Evolutionary conservation across 2,113 vertebrate species (phyloP).

Genomic region (Gopherus flavomarginatus): DNA sequence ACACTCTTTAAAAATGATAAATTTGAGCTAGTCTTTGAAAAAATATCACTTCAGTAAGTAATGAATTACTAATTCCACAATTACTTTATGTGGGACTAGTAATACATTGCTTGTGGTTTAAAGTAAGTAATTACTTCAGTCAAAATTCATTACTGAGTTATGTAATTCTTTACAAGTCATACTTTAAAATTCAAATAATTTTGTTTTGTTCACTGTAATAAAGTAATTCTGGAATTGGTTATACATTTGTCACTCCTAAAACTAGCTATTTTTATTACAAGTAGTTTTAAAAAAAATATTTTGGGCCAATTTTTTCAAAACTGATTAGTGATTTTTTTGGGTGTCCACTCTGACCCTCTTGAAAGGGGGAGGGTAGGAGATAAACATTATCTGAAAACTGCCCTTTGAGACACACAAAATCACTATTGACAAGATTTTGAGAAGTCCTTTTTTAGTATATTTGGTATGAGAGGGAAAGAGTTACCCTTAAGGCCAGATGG

Average conservation of each 20-base stretch:
- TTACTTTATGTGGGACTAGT: slow-evolving; percentile 42
- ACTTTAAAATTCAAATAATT: slow-evolving; percentile 51
- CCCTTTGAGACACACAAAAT: not conserved
- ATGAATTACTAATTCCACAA: slow-evolving; percentile 59
- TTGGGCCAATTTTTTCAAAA: not conserved
- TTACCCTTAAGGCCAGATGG: not conserved
- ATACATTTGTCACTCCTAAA: not conserved
- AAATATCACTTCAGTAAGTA: slow-evolving; percentile 34
- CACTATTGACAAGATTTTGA: not conserved
- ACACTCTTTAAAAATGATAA: not conserved
- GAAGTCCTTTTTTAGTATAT: not conserved
- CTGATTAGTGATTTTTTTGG: not conserved
- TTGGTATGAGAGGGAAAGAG: not conserved
- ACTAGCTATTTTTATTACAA: not conserved
- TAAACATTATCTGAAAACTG: not conserved
- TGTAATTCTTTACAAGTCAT: not conserved
- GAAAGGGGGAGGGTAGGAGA: not conserved
- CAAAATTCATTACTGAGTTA: slow-evolving; percentile 55
- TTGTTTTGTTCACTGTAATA: not conserved
- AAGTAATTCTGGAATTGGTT: slow-evolving; percentile 31
- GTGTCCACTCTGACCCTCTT: not conserved
- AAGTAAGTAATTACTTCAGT: slow-evolving; percentile 51
- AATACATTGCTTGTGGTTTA: slow-evolving; percentile 50
- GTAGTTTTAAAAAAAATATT: not conserved
- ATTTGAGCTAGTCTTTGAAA: not conserved